Conservation (phyloP, 1,140 invertebrate species). For the Drosophila auraria region DNA sequence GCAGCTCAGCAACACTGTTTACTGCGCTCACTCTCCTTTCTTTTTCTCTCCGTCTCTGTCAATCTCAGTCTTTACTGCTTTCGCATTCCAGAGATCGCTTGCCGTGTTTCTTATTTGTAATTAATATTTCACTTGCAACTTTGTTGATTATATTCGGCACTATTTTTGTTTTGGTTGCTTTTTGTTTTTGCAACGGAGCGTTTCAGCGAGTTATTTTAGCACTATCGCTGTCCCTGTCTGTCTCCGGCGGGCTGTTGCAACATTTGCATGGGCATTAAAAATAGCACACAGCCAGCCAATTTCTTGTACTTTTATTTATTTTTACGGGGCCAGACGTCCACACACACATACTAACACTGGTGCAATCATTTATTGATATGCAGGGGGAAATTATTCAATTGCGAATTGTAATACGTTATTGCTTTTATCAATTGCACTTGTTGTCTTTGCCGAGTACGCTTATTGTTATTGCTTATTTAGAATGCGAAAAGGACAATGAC, state of each 20-base stretch:
- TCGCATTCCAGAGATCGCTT: conserved; percentile 28
- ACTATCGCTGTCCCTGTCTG: conserved; percentile 17
- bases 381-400: conserved; percentile 42
- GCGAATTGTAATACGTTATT: conserved; percentile 24
- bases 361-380: conserved; percentile 41
- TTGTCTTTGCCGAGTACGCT: conserved; percentile 30
- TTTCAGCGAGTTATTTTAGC: conserved; percentile 53
- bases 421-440: conserved; percentile 46
- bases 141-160: conserved; percentile 38
- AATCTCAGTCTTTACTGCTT: conserved; percentile 13
- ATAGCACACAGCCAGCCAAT: conserved; percentile 67
- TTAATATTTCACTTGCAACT: conserved; percentile 30
- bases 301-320: conserved; percentile 44
- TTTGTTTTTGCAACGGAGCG: conserved; percentile 33
- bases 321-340: conserved; percentile 56
- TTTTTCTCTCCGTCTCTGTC: neutral
- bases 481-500: conserved; percentile 53
- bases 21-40: neutral
- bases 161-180: conserved; percentile 24
- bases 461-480: conserved; percentile 54
- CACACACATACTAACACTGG: conserved; percentile 20
- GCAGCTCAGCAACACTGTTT: conserved; percentile 43
- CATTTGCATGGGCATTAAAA: conserved; percentile 63
- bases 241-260: conserved; percentile 28
- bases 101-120: conserved; percentile 29